Evolutionary conservation across 2,113 vertebrate species (phyloP).

Genomic region (Dermatemys mawii): DNA sequence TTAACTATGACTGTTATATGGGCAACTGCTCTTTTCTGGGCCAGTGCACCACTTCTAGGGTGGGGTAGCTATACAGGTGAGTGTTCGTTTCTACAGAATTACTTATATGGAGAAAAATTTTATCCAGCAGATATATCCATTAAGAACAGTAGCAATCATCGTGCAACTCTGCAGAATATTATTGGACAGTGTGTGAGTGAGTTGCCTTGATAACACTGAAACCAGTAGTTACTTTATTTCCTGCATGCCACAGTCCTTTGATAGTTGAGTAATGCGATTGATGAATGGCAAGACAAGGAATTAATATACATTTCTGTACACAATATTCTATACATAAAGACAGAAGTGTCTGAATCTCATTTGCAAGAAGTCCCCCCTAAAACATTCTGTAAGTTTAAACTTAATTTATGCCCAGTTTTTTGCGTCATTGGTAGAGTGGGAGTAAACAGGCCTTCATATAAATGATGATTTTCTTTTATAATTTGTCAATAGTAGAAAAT

Average conservation of each 20-base stretch:
- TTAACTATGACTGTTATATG: constrained; percentile 43
- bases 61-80: constrained; percentile 70
- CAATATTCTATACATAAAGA: neutral
- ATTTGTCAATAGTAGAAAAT: neutral
- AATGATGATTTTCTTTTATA: neutral
- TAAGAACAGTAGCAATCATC: neutral
- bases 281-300: neutral
- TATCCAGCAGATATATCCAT: neutral
- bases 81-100: neutral
- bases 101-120: neutral
- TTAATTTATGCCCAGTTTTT: neutral
- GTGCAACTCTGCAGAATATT: neutral
- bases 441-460: neutral
- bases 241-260: neutral
- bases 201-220: neutral
- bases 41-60: constrained; percentile 43
- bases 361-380: neutral
- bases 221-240: neutral
- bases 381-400: neutral
- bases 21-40: constrained; percentile 58
- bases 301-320: neutral
- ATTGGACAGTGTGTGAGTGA: neutral
- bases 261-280: neutral
- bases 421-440: neutral
- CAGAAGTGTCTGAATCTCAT: neutral